Percentiles rank a stretch among this genome's conserved stretches.
Evolutionary conservation across 2,888 invertebrate species (phyloP).

Genomic region (Mesorhabditis belari): DNA sequence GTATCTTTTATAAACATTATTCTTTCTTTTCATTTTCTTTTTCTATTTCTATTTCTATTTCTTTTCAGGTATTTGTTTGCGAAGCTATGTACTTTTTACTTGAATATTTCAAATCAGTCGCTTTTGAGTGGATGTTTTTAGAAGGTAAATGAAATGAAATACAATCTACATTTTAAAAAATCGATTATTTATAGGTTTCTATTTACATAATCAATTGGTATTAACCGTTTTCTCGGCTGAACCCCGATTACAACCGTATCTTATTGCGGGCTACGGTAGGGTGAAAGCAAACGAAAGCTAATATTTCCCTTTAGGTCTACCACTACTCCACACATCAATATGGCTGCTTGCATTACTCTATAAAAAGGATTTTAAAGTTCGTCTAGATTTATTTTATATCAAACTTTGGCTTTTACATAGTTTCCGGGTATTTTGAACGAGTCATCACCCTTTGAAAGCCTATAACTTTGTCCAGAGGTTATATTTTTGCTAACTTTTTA

Average conservation of each 20-base stretch:
- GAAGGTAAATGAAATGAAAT: slow-evolving; percentile 64
- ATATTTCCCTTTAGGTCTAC: slow-evolving; percentile 35
- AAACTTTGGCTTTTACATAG: no score
- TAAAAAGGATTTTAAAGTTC: slow-evolving; percentile 46
- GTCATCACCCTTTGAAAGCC: no score
- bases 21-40: not conserved
- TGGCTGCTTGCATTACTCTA: slow-evolving; percentile 47
- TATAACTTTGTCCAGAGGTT: no score
- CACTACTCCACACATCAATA: slow-evolving; percentile 43
- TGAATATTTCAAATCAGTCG: slow-evolving; percentile 80
- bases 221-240: slow-evolving; percentile 62
- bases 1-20: not conserved
- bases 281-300: slow-evolving; percentile 1
- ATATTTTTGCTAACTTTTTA: no score
- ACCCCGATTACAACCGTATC: slow-evolving; percentile 53
- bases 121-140: slow-evolving; percentile 95
- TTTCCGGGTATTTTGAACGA: no score
- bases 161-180: not conserved
- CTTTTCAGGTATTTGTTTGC: slow-evolving; percentile 70
- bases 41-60: not conserved
- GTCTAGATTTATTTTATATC: no score
- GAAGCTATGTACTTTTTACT: slow-evolving; percentile 71
- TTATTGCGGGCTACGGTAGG: slow-evolving; percentile 56
- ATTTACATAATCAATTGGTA: slow-evolving; percentile 71
- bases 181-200: slow-evolving; percentile 57